A percentile compares a stretch with the other conserved stretches of the same genome.
These are phyloP conservation scores for Brachionus paranguensis DNA, from an alignment of 1,140 invertebrate genomes.

Conservation along the genomic window DNA sequence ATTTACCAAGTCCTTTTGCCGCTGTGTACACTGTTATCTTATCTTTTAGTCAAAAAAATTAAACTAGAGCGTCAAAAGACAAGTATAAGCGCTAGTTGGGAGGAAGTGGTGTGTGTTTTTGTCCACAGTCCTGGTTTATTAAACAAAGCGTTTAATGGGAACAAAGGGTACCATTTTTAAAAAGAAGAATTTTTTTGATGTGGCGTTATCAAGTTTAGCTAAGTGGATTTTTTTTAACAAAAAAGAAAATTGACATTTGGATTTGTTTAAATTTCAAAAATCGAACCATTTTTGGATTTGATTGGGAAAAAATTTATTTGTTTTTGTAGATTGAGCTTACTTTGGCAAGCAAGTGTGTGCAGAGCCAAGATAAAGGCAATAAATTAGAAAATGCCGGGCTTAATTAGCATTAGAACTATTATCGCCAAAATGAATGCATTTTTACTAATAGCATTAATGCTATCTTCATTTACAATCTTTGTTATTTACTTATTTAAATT, in stretches of 20 bases:
- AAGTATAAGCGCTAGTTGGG: background rate
- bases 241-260: background rate
- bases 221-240: background rate
- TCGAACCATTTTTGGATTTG: background rate
- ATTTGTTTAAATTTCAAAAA: background rate
- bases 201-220: background rate
- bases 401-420: background rate
- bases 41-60: background rate
- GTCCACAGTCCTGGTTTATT: background rate
- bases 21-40: too few relatives aligned
- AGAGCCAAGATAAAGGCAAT: background rate
- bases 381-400: background rate
- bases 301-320: background rate
- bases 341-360: background rate
- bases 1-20: too few relatives aligned
- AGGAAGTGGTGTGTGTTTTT: too few relatives aligned
- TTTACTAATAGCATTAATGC: conserved; percentile 1
- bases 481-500: conserved; percentile 38
- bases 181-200: background rate
- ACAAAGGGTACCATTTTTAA: background rate
- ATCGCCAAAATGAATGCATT: background rate
- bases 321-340: background rate
- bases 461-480: conserved; percentile 27
- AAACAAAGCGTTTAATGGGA: too few relatives aligned
- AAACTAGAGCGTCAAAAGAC: background rate